phyloP scores from a whole-genome alignment of 1,140 invertebrate genomes.

The Danaus plexippus region DNA sequence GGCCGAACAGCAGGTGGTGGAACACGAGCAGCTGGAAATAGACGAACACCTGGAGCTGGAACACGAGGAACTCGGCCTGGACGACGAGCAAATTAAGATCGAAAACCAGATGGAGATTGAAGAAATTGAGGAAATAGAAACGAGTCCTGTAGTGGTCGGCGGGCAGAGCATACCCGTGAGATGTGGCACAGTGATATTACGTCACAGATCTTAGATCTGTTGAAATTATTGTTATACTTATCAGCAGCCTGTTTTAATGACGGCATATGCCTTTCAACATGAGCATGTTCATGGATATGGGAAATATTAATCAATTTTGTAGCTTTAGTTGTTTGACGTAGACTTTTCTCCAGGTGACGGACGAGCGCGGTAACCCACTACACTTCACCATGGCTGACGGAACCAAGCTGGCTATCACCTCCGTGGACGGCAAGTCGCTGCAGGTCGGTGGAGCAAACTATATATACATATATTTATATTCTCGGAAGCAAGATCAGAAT shows the following conservation, averaged over 20 bases:
- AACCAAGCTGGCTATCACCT: constrained; percentile 70
- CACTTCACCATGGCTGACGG: constrained; percentile 79
- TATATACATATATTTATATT: not conserved
- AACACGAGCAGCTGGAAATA: constrained; percentile 7
- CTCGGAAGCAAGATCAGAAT: too few species aligned
- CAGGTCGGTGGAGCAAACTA: constrained; percentile 41
- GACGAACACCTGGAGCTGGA: constrained; percentile 13
- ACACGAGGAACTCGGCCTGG: too few species aligned
- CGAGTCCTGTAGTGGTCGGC: constrained; percentile 29
- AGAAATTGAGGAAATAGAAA: constrained; percentile 10
- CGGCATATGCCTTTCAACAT: too few species aligned
- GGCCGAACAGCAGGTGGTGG: constrained; percentile 14
- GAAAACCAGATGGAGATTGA: constrained; percentile 6
- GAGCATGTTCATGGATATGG: too few species aligned
- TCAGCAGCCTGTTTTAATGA: too few species aligned
- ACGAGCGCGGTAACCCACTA: constrained; percentile 78
- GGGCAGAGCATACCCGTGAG: constrained; percentile 16
- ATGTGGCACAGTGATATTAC: not conserved
- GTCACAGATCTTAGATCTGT: too few species aligned
- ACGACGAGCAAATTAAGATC: too few species aligned
- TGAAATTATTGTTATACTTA: too few species aligned
- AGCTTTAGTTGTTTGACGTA: not conserved
- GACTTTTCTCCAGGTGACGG: constrained; percentile 70
- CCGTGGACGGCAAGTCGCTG: constrained; percentile 64
- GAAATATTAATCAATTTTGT: too few species aligned